A percentile compares a stretch with the other conserved stretches of the same genome.
Evolutionary conservation across 2,113 vertebrate genomes (phyloP).

Genomic region (Poeciliopsis retropinna): DNA sequence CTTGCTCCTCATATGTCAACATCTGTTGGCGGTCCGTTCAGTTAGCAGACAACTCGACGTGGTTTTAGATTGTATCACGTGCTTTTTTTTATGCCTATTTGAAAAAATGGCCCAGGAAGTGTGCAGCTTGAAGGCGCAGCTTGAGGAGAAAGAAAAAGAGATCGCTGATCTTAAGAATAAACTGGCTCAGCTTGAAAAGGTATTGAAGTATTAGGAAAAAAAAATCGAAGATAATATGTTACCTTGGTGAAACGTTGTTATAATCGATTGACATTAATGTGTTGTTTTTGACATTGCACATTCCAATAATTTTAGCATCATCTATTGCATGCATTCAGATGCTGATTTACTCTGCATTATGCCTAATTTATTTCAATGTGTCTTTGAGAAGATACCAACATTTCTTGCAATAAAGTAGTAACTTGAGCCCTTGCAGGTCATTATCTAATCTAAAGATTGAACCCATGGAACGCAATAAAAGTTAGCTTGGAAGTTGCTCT

Average conservation of each 20-base stretch:
- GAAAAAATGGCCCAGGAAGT: slow-evolving; percentile 65
- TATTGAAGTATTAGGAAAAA: slow-evolving; percentile 7
- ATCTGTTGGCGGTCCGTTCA: not conserved
- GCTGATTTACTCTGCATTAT: not conserved
- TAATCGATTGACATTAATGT: not conserved
- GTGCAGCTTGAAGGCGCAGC: slow-evolving; percentile 61
- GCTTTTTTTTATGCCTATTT: not conserved
- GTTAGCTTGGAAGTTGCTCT: not conserved
- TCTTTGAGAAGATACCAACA: not conserved
- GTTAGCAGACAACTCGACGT: not conserved
- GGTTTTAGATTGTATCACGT: too few relatives aligned
- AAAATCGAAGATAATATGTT: too few relatives aligned
- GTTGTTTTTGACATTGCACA: not conserved
- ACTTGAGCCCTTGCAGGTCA: not conserved
- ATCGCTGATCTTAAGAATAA: slow-evolving; percentile 69
- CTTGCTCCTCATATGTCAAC: not conserved
- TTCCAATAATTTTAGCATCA: not conserved
- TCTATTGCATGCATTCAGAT: not conserved
- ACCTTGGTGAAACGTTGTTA: not conserved
- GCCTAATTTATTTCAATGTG: not conserved
- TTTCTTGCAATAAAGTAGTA: not conserved
- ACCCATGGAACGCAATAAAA: not conserved
- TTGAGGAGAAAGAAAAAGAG: slow-evolving; percentile 74
- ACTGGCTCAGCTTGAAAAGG: slow-evolving; percentile 71
- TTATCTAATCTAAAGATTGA: not conserved